Base-by-base conservation (phyloP, 2,888 invertebrate species). In the Itoplectis maculator region DNA sequence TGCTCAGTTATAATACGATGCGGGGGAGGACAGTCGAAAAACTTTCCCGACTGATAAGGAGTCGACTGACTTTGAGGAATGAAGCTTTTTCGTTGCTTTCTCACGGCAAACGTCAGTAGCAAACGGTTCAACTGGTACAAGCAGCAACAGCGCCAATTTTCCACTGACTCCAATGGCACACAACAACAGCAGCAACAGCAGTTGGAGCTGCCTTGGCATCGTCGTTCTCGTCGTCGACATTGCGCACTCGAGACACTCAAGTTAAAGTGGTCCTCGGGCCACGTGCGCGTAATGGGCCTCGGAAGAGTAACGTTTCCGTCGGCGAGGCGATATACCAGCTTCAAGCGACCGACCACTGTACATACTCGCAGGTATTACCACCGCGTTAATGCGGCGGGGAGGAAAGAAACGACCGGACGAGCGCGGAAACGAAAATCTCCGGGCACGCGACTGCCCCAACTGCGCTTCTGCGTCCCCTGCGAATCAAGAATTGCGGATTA, bases 271-370 rank as follows among this genome's bases (percentile, higher is more conserved):
- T 77, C 80, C 83, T 83, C 77, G 69, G 68, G 83, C 80, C 83
- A 77, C 80, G 80, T 80, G 80, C 83, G 84, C 81, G 84, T 86
- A 86, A 87, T 86, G 85, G 85, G 80, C 78, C 81, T 79, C 83
- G 82, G 79, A 81, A 81, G 84, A 82, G 82, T 79, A 81, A 82
- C 81, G 84, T 82, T 86, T 85, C 79, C 82, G 79, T 80, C 76
- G 73, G 77, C 80, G 63, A 65, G 76, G 47, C 76, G 73, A 80
- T 72, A 77, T 73, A 80, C 65, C 73, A 63, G 69, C 47, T 47
- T 45, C 56, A 65, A n/a, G 51, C 42, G 76, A 56, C 63, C 72
- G 61, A 29, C 47, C 45, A 15, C 63, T 69, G 37, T 45, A 35
- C 29, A 37, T 35, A 61, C 35, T 61, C 56, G 76, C 49, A 47